Percentiles rank a stretch among this genome's conserved stretches.
These are phyloP conservation scores for Nerophis lumbriciformis DNA, from an alignment of 2,113 vertebrate species.

Conservation along the genomic window DNA sequence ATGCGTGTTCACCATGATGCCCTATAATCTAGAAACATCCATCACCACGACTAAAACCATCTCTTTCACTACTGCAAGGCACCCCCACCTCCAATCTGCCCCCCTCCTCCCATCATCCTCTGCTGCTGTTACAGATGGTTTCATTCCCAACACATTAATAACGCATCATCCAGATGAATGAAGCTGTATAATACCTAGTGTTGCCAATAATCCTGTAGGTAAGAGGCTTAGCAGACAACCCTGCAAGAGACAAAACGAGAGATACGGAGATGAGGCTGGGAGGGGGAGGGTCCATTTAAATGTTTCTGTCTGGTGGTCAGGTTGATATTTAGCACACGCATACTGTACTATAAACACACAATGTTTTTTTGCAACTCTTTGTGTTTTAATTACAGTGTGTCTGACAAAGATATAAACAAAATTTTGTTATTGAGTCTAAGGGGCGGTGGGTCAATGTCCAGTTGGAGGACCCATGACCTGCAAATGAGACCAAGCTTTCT, in stretches of 20 bases:
- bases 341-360: background rate
- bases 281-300: slow-evolving; percentile 26
- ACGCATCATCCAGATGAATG: slow-evolving; percentile 66
- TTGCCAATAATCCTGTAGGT: slow-evolving; percentile 68
- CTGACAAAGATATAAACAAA: no score
- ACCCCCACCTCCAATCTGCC: slow-evolving; percentile 2
- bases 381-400: no score
- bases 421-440: no score
- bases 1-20: slow-evolving; percentile 28
- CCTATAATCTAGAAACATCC: slow-evolving; percentile 3
- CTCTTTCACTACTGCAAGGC: slow-evolving; percentile 7
- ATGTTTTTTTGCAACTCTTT: background rate
- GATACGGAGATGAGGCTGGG: slow-evolving; percentile 10
- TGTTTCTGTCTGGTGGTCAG: slow-evolving; percentile 39
- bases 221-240: slow-evolving; percentile 63
- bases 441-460: no score
- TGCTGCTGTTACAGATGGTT: slow-evolving; percentile 53
- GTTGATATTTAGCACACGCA: slow-evolving; percentile 37
- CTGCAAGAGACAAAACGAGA: slow-evolving; percentile 29
- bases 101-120: slow-evolving; percentile 35
- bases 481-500: no score
- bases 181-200: slow-evolving; percentile 59
- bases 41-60: slow-evolving; percentile 19
- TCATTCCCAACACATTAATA: slow-evolving; percentile 63
- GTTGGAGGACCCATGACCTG: no score